These are phyloP conservation scores for Dusona sp. DNA, from an alignment of 2,888 invertebrate species.

Conservation along the genomic window DNA sequence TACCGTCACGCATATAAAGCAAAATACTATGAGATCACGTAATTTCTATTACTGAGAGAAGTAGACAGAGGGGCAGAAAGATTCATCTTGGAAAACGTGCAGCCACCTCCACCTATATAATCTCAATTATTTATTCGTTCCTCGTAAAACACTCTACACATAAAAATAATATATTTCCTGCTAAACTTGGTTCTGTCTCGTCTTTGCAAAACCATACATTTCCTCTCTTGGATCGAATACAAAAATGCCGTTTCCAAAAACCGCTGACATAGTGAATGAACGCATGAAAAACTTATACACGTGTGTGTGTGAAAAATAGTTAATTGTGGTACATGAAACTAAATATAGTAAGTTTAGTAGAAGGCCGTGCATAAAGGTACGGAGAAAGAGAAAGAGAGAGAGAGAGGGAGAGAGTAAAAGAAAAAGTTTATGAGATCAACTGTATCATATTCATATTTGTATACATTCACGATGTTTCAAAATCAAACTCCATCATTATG, in stretches of 20 bases:
- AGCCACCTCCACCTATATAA: neutral
- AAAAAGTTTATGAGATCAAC: no score
- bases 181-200: neutral
- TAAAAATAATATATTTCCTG: constrained; percentile 3
- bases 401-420: no score
- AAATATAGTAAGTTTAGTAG: neutral
- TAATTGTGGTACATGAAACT: neutral
- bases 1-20: neutral
- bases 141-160: constrained; percentile 10
- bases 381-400: no score
- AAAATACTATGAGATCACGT: neutral
- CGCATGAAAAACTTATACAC: neutral
- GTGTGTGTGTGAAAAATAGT: neutral
- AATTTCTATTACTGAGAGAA: neutral
- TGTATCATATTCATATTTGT: no score
- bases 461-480: no score
- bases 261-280: constrained; percentile 33
- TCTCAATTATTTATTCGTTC: neutral
- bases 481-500: no score
- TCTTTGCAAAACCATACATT: constrained; percentile 27
- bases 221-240: neutral
- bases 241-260: constrained; percentile 25
- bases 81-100: neutral
- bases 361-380: no score
- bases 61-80: neutral